Percentiles rank a stretch among this genome's conserved stretches.
Conservation (phyloP, 2,888 invertebrate species). For the Rhogogaster chlorosoma region DNA sequence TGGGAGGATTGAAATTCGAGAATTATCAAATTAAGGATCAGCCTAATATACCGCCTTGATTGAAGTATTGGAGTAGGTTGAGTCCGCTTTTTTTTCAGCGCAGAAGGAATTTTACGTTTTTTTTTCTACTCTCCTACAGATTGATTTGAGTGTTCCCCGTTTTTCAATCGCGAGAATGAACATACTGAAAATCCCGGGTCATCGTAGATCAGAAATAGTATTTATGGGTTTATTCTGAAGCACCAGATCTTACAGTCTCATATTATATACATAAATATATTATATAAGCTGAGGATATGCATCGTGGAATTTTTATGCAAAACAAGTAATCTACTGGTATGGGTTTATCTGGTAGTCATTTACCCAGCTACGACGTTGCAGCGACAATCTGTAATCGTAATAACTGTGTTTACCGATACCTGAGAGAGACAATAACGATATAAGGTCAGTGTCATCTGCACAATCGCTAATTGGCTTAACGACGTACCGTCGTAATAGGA, state of each 20-base stretch:
- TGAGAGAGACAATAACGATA: constrained; percentile 21
- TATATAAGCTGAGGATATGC: neutral
- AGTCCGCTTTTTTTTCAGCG: too few species aligned
- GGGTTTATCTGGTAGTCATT: neutral
- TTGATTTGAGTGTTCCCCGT: neutral
- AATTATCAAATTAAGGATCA: too few species aligned
- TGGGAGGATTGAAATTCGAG: too few species aligned
- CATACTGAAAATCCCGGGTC: neutral
- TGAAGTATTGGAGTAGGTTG: too few species aligned
- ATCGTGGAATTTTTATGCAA: neutral
- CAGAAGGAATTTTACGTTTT: neutral
- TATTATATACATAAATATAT: neutral
- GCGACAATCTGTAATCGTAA: neutral
- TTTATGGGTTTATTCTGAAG: neutral
- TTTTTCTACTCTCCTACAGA: neutral
- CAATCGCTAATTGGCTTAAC: constrained; percentile 31
- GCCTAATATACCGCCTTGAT: too few species aligned
- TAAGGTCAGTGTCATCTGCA: constrained; percentile 37
- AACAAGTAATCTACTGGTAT: neutral
- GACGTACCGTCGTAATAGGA: neutral
- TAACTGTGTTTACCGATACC: neutral
- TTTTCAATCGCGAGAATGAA: neutral
- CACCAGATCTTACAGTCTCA: neutral
- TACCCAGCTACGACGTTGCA: neutral
- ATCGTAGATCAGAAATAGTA: neutral